Base-by-base conservation (phyloP, 2,888 invertebrate genomes). In the Caenorhabditis becei region DNA sequence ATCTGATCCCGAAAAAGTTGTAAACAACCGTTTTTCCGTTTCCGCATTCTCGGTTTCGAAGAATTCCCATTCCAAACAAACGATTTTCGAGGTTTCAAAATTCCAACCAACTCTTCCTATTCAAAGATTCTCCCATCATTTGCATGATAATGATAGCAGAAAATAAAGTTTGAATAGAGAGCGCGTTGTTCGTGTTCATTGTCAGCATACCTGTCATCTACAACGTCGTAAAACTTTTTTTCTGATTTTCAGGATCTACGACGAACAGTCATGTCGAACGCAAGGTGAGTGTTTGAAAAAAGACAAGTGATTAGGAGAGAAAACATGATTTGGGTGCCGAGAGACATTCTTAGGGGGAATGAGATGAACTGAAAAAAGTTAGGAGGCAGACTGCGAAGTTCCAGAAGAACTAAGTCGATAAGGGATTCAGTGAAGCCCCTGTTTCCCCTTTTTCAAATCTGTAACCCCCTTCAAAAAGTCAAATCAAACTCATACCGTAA, bases 231-330 rank as follows among this genome's bases (percentile, higher is more conserved):
- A n/a, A 41, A 41, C 41, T 14, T 11, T 14, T n/a, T 41, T 14
- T 7, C n/a, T 49, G 14, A 54, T 58, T 80, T 80, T 65, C 75
- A 80, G 80, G 80, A 80, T 61, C 75, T 80, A 63, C 80, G 80
- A 18, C 72, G 75, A 32, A 63, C 62, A 65, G 70, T 80, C 61
- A 80, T 80, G 80, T 75, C 80, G 70, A 75, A 70, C 32, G 75
- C 80, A 54, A 72, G 80, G 80, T 75, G 28, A 61, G 75, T 80
- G 70, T 32, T 32, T 32, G 32, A 32, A 7, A 32, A 10, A 32
- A 32, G 32, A 32, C 32, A 4, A 10, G 5, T 32, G 23, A 32
- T 37, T 16, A n/a, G n/a, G n/a, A n/a, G n/a, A n/a, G n/a, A n/a
- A n/a, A n/a, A n/a, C n/a, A n/a, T n/a, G n/a, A n/a, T n/a, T n/a